phyloP scores from a whole-genome alignment of 2,113 vertebrate species.

The Azemiops feae region DNA sequence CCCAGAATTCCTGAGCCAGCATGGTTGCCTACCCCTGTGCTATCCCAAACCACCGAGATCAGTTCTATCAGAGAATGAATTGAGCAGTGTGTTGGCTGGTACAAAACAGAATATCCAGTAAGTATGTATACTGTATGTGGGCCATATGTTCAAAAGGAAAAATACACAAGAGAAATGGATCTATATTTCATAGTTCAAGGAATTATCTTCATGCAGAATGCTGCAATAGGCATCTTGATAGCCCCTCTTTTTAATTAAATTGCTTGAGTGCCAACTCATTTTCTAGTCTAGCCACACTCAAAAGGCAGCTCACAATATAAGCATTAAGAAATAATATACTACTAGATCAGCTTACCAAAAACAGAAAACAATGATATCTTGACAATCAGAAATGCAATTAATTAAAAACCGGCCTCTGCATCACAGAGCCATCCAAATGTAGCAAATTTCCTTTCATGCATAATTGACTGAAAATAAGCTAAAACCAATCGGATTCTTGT shows the following conservation, averaged over 20 bases:
- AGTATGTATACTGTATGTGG: too few relatives aligned
- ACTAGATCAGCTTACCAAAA: neutral
- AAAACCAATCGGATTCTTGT: neutral
- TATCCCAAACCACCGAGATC: neutral
- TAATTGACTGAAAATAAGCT: neutral
- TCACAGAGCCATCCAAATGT: neutral
- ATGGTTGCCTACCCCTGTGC: too few relatives aligned
- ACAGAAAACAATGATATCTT: neutral
- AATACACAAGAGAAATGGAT: neutral
- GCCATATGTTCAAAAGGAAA: neutral
- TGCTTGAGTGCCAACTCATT: neutral
- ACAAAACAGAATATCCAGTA: neutral
- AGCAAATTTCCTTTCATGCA: neutral
- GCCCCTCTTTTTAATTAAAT: neutral
- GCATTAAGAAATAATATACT: neutral
- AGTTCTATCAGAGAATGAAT: neutral
- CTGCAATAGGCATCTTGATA: neutral
- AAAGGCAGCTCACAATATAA: neutral
- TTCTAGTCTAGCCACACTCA: neutral
- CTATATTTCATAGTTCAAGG: neutral
- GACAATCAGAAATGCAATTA: neutral
- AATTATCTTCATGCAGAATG: neutral
- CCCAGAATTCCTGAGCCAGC: too few relatives aligned
- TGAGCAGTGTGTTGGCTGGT: neutral
- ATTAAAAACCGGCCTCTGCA: neutral